Base-by-base conservation (phyloP, 2,113 vertebrate genomes). In the Atractosteus spatula region DNA sequence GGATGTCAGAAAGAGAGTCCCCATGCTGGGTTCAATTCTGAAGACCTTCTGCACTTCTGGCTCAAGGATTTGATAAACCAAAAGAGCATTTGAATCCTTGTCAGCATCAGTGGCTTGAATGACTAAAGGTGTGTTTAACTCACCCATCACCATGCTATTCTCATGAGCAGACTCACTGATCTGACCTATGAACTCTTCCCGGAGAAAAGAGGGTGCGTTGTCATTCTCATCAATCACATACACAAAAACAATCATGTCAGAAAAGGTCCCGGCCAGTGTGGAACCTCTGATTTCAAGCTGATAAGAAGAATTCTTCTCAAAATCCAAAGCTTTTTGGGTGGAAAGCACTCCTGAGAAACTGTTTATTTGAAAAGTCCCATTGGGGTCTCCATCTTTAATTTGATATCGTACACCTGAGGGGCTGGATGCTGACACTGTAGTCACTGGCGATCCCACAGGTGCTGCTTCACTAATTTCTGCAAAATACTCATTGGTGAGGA, bases 161-260 rank as follows among this genome's bases (percentile, higher is more conserved):
- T 88, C 4, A 4, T 85, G 90, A n/a, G 94, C 90, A 0, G 93
- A 92, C 85, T 99, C 97, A 55, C 89, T 93, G 73, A 98, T 90
- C 73, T 93, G 91, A 1, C 97, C 97, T 3, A 87, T 0, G 1
- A 97, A 97, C 0, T 82, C 84, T 10, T 71, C 72, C 69, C 90
- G 92, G 62, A 82, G 54, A 14, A 99, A 97, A 71, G 85, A 3
- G 0, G 97, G 97, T 0, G 85, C 71, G 0, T 97, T 98, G 84
- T 99, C 97, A 3, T 99, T 99, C 84, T 96, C 94, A 14, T 99
- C 97, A 55, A 96, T 88, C 66, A 99, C 84, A 8, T 96, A 96
- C 71, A 98, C 78, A 44, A 92, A 81, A 45, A 95, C 92, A 0
- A 74, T 4, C 0, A 89, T 76, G 3, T 90, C 92, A 55, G 86